Evolutionary conservation across 2,113 vertebrate genomes (phyloP).

Genomic region (Pionites leucogaster): DNA sequence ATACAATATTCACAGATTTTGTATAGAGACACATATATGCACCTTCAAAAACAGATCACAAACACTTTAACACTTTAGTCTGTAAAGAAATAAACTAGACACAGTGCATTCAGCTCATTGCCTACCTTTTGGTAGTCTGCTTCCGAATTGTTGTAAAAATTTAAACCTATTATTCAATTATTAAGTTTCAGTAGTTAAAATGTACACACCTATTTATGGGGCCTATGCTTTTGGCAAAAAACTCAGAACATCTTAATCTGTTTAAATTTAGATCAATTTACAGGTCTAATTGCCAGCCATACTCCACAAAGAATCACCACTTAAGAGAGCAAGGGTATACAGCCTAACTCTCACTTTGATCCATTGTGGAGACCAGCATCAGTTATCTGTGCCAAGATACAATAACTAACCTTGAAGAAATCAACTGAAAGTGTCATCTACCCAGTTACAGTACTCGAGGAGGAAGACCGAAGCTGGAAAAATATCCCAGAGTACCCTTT

Average conservation of each 20-base stretch:
- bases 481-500: background rate
- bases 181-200: background rate
- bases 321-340: background rate
- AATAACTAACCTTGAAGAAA: background rate
- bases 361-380: background rate
- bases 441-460: background rate
- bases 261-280: background rate
- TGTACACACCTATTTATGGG: background rate
- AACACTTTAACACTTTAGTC: background rate
- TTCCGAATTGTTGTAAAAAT: background rate
- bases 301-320: background rate
- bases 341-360: background rate
- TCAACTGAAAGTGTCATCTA: background rate
- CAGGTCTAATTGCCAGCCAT: background rate
- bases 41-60: background rate
- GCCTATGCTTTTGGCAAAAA: background rate
- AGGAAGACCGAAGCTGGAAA: background rate
- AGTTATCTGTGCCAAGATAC: background rate
- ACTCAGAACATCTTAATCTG: background rate
- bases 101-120: background rate
- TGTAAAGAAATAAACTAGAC: background rate
- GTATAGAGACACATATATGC: fast-evolving
- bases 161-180: background rate
- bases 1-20: background rate
- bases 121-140: background rate